phyloP scores from a whole-genome alignment of 2,113 vertebrate species.

The Mesitornis unicolor region DNA sequence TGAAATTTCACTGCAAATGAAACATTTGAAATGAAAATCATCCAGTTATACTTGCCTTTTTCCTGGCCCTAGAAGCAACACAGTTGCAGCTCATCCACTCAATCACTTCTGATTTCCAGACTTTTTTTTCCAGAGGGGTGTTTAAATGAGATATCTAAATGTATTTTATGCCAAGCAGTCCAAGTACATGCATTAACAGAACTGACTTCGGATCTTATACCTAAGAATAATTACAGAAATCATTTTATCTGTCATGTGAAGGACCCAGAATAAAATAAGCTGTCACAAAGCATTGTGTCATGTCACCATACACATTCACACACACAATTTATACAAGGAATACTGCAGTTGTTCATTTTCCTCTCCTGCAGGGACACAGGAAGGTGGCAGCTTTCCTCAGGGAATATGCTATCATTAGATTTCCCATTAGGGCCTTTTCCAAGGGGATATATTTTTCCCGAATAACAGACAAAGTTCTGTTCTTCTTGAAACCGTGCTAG shows the following conservation, averaged over 20 bases:
- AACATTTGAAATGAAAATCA: constrained; percentile 26
- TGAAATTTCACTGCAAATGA: background rate
- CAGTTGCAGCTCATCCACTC: constrained; percentile 6
- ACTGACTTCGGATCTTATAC: background rate
- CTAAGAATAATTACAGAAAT: constrained; percentile 60
- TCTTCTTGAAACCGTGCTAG: background rate
- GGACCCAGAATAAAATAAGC: constrained; percentile 28
- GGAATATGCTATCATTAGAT: background rate
- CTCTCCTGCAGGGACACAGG: background rate
- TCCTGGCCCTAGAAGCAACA: background rate
- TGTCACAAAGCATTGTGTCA: constrained; percentile 31
- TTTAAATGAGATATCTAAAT: constrained; percentile 24
- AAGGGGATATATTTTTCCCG: background rate
- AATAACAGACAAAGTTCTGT: background rate
- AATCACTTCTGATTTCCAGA: constrained; percentile 15
- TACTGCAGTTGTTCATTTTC: background rate
- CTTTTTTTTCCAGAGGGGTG: constrained; percentile 5
- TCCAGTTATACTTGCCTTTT: background rate
- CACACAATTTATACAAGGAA: background rate
- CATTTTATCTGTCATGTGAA: constrained; percentile 49
- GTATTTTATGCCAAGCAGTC: constrained; percentile 29
- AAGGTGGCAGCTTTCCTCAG: background rate
- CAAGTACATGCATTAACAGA: background rate
- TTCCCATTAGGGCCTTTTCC: background rate
- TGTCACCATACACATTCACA: background rate